Conservation (phyloP, 2,113 vertebrate genomes). For the Dromiciops gliroides region DNA sequence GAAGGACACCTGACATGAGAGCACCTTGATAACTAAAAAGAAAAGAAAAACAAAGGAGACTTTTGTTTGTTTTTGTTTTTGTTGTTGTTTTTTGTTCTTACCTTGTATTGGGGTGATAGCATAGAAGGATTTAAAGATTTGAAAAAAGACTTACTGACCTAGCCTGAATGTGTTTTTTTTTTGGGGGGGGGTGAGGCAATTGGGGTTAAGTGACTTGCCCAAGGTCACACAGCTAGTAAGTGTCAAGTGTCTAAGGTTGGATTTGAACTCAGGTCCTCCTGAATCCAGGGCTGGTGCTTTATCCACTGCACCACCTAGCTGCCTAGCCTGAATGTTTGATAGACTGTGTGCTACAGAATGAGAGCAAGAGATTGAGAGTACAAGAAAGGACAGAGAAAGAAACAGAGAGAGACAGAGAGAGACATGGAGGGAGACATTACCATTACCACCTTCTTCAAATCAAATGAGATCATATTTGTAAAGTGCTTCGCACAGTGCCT, state of each 20-base stretch:
- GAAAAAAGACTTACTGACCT: not conserved
- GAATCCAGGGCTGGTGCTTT: no score
- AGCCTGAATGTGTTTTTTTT: no score
- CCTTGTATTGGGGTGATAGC: not conserved
- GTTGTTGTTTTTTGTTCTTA: not conserved
- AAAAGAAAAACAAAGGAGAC: not conserved
- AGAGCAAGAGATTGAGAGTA: not conserved
- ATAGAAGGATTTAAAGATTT: not conserved
- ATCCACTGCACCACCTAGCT: no score
- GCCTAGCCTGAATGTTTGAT: not conserved
- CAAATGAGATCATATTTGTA: not conserved
- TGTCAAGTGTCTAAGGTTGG: no score
- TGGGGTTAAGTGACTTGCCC: no score
- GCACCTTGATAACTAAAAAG: not conserved
- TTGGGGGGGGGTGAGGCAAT: no score
- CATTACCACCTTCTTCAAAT: not conserved
- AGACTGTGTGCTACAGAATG: not conserved
- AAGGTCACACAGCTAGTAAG: no score
- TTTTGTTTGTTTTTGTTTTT: not conserved
- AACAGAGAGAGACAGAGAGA: no score
- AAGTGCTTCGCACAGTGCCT: not conserved
- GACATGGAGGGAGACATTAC: not conserved
- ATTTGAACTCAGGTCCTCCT: no score
- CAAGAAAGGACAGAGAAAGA: not conserved
- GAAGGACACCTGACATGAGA: not conserved